Evolutionary conservation across 64 coral and sea anemone genomes (phyloP).

Genomic region (Porites australiensis): DNA sequence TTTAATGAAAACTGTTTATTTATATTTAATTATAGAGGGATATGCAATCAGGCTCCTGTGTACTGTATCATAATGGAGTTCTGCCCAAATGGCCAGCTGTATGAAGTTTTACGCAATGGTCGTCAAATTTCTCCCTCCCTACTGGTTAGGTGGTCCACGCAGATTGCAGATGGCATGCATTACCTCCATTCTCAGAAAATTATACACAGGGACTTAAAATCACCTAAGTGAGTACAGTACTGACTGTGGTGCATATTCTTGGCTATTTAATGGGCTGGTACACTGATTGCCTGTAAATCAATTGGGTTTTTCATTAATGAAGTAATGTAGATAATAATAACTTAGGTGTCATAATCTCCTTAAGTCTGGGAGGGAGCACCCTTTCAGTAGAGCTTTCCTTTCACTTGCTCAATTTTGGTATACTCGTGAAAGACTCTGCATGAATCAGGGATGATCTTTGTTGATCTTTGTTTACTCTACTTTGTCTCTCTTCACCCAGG

Average conservation of each 20-base stretch:
- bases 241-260: too few relatives aligned
- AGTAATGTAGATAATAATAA: too few relatives aligned
- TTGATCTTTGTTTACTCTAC: too few relatives aligned
- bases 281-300: too few relatives aligned
- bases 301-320: too few relatives aligned
- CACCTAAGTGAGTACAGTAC: conserved; percentile 77
- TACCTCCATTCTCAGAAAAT: conserved; percentile 92
- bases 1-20: not conserved
- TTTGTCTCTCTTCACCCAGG: too few relatives aligned
- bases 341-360: too few relatives aligned
- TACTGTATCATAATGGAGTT: conserved; percentile 94
- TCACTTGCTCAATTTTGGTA: too few relatives aligned
- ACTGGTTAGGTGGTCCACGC: conserved; percentile 80
- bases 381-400: too few relatives aligned
- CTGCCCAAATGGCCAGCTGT: conserved; percentile 87
- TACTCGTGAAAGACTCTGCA: too few relatives aligned
- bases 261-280: not conserved
- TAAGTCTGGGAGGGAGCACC: too few relatives aligned
- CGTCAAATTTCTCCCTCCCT: conserved; percentile 84
- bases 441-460: too few relatives aligned
- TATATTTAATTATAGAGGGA: conserved; percentile 60
- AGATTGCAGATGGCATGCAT: conserved; percentile 96
- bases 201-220: conserved; percentile 92
- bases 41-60: conserved; percentile 91
- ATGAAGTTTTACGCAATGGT: conserved; percentile 91